These are phyloP conservation scores for Myotis vivesi DNA, from an alignment of 2,797 vertebrate species.

Conservation along the genomic window DNA sequence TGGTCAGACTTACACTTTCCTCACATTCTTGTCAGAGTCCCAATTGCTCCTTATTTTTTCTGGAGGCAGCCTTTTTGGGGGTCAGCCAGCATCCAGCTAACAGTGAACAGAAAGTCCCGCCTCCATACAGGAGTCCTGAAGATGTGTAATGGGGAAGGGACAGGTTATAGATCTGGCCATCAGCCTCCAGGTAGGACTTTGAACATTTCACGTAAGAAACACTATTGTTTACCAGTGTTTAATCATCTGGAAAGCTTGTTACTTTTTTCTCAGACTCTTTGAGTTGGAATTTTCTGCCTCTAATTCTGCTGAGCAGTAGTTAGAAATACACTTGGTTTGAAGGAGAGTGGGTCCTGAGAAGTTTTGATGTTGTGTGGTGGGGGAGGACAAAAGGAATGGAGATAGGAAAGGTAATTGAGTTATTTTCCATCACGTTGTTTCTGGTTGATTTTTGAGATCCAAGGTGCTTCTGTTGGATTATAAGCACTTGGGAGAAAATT, in stretches of 20 bases:
- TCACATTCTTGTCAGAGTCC: neutral
- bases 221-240: neutral
- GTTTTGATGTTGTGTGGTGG: neutral
- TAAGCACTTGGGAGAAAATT: conserved; percentile 28
- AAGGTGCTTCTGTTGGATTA: neutral
- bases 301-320: neutral
- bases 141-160: neutral
- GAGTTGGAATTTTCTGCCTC: neutral
- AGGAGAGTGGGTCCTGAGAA: neutral
- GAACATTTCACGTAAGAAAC: neutral
- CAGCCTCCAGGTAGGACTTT: neutral
- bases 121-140: neutral
- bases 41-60: neutral
- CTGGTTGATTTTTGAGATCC: conserved; percentile 10
- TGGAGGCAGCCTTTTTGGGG: neutral
- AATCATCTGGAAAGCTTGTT: neutral
- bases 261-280: neutral
- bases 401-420: neutral
- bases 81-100: neutral
- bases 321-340: neutral
- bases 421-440: neutral
- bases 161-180: neutral
- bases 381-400: neutral
- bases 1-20: neutral
- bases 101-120: neutral